Conservation (phyloP, 2,888 invertebrate species). For the Lepidochitona cinerea region DNA sequence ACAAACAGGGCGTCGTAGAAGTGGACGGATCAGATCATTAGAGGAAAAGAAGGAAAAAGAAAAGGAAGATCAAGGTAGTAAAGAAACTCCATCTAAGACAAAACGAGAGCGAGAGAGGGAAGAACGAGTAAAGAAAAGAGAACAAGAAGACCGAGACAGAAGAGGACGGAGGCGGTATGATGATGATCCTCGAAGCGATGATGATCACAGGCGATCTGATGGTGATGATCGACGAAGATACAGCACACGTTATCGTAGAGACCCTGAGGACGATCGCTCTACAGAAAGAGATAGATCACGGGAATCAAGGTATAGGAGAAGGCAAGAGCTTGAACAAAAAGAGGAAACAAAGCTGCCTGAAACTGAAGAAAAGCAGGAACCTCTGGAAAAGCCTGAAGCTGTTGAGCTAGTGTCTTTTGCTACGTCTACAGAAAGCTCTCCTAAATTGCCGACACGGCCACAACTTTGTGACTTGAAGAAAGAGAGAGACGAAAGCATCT, state of each 20-base stretch:
- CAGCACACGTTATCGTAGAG: slow-evolving; percentile 1
- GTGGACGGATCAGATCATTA: slow-evolving; percentile 1
- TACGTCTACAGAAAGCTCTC: not conserved
- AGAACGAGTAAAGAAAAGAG: slow-evolving; percentile 20
- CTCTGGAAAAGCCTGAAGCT: not conserved
- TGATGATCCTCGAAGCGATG: slow-evolving; percentile 2
- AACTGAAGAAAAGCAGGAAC: slow-evolving; percentile 9
- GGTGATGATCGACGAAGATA: slow-evolving; percentile 6
- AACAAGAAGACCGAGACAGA: slow-evolving; percentile 18
- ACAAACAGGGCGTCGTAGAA: not conserved
- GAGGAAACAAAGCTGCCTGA: not conserved
- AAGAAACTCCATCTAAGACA: slow-evolving; percentile 15
- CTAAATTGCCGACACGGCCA: not conserved
- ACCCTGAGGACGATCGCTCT: too few relatives aligned
- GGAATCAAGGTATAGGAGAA: not conserved
- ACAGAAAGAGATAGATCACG: not conserved
- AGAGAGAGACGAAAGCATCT: slow-evolving; percentile 16
- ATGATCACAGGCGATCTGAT: slow-evolving; percentile 16
- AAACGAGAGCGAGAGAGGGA: slow-evolving; percentile 16
- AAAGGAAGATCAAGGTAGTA: slow-evolving; percentile 8
- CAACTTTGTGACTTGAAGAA: slow-evolving; percentile 20
- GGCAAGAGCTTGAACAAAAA: not conserved
- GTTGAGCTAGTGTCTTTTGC: slow-evolving; percentile 12
- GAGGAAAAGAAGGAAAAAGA: slow-evolving; percentile 16
- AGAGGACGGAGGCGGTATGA: slow-evolving; percentile 10